Evolutionary conservation across 2,888 invertebrate genomes (phyloP), one percentile per base, ranked within the genome.

Genomic region (Polietes domitor): DNA sequence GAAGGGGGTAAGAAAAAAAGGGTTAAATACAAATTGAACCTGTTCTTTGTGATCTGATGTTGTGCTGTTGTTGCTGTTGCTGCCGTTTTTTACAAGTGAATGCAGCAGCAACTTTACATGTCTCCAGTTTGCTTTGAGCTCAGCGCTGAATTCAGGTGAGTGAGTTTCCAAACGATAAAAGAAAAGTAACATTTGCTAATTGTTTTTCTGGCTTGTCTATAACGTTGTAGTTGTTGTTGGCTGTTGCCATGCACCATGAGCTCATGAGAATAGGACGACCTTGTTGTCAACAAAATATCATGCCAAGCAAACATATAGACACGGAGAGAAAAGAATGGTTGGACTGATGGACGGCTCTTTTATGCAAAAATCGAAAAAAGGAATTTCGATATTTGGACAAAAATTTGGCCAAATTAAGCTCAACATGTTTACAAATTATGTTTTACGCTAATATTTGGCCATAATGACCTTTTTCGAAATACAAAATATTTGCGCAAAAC

Each of bases 191-290:
- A 70, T 70, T 71, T 63, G 41, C 41, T 82, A 72, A 72, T 76
- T 78, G 63, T 58, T 78, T 65, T 75, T 70, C 55, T 28, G n/a
- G n/a, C n/a, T n/a, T n/a, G n/a, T 79, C 50, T 73, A 19, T 26
- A 7, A 21, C 41, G 26, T 55, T 15, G 53, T 21, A 41, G 7
- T 73, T 58, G 55, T 6, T 43, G 58, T n/a, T n/a, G 10, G 43
- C 68, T 24, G 70, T 77, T 75, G 72, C 72, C 75, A 82, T 71
- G 75, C 55, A 21, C 50, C 63, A 53, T 58, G 32, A 41, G 41
- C 37, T 41, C 19, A 43, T 75, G 71, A 47, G 71, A 72, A 78
- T 55, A 47, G 32, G 55, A 82, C 65, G 75, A 82, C 78, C 82
- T 82, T 82, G 82, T 65, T n/a, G 2, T 24, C 37, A 43, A 28